Evolutionary conservation across 2,113 vertebrate species (phyloP).

Genomic region (Arizona elegans): DNA sequence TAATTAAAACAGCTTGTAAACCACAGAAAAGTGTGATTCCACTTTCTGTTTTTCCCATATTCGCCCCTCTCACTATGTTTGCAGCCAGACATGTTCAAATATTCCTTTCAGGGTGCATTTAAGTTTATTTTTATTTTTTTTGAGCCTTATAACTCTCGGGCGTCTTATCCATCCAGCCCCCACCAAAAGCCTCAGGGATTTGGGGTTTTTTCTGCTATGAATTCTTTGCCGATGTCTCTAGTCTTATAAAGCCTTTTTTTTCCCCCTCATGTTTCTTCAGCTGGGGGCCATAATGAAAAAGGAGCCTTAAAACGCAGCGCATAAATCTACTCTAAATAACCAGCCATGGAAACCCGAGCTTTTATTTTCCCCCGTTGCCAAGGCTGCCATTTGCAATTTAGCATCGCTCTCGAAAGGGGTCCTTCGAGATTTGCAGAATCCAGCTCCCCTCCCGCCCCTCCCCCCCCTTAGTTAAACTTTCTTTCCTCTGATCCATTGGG

Average conservation of each 20-base stretch:
- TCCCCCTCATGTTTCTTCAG: neutral
- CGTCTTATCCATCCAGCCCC: neutral
- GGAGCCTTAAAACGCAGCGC: neutral
- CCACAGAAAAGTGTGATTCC: conserved; percentile 20
- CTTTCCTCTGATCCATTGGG: neutral
- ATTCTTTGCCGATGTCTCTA: neutral
- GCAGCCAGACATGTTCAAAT: neutral
- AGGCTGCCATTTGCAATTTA: neutral
- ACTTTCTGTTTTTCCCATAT: neutral
- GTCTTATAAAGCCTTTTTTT: neutral
- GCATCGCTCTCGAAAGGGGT: neutral
- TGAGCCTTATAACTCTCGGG: neutral
- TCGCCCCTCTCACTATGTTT: neutral
- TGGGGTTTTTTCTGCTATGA: neutral
- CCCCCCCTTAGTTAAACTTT: neutral
- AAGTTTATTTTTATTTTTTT: neutral
- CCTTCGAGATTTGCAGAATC: neutral
- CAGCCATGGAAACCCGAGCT: neutral
- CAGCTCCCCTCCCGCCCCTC: neutral
- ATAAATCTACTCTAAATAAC: neutral
- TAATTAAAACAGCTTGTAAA: conserved; percentile 30
- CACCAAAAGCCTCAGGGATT: neutral
- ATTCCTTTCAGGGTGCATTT: neutral
- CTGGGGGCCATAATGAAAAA: neutral
- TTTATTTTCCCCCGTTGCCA: neutral